Percentiles rank a stretch among this genome's conserved stretches.
Evolutionary conservation across 2,113 vertebrate genomes (phyloP).

Genomic region (Dromaius novaehollandiae): DNA sequence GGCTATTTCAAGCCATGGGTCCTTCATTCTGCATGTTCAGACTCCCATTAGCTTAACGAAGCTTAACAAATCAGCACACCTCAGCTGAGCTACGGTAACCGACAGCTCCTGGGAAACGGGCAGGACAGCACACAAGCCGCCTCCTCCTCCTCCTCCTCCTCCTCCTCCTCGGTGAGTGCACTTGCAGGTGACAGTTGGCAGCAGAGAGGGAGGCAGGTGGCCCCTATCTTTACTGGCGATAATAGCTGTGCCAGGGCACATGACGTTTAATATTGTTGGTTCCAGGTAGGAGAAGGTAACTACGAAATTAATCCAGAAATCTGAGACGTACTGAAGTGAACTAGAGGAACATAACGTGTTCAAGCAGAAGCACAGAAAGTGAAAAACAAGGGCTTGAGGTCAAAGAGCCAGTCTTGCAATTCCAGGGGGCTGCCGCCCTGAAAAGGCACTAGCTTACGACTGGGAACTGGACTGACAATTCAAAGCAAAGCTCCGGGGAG

Average conservation of each 20-base stretch:
- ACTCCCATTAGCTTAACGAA: background rate
- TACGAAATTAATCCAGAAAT: background rate
- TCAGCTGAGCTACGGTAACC: background rate
- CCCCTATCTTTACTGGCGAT: background rate
- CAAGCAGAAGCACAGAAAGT: background rate
- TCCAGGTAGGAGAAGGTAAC: background rate
- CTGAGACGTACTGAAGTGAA: background rate
- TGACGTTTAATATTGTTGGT: background rate
- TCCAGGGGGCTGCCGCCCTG: background rate
- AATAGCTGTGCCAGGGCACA: background rate
- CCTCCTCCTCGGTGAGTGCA: background rate
- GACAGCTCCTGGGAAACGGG: background rate
- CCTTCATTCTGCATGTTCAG: background rate
- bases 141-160: no score
- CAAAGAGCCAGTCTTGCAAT: background rate
- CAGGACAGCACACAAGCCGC: background rate
- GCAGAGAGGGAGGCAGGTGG: accelerated
- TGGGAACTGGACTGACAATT: background rate
- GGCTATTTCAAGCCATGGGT: background rate
- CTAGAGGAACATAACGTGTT: background rate
- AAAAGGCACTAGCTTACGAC: background rate
- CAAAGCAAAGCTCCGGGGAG: background rate
- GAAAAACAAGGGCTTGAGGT: background rate
- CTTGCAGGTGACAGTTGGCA: background rate
- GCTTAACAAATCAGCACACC: background rate